Percentiles rank a stretch among this genome's conserved stretches.
Conservation (phyloP, 2,888 invertebrate genomes). For the Falcaria lacertinaria region DNA sequence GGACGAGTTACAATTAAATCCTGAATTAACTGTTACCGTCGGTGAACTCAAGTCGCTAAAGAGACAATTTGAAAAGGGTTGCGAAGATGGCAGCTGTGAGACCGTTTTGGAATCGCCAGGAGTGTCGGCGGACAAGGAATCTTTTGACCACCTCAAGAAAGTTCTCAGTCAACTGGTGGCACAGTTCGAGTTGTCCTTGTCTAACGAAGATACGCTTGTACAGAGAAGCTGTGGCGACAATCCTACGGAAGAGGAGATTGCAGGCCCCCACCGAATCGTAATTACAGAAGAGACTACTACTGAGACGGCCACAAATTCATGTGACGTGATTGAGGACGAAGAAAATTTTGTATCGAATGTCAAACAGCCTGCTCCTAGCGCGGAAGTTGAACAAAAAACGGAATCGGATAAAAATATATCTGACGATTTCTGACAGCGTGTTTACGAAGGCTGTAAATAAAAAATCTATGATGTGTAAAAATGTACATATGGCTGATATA, state of each 20-base stretch:
- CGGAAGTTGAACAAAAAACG: background rate
- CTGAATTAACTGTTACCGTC: conserved; percentile 76
- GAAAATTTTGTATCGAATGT: background rate
- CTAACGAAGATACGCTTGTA: conserved; percentile 33
- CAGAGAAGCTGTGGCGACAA: conserved; percentile 23
- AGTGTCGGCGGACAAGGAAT: conserved; percentile 42
- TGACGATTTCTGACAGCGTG: conserved; percentile 31
- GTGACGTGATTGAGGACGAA: background rate
- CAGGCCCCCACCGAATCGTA: background rate
- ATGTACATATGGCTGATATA: conserved; percentile 20
- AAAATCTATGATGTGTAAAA: conserved; percentile 13
- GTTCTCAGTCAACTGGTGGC: conserved; percentile 59
- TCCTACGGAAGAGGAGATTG: conserved; percentile 10
- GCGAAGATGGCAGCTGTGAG: conserved; percentile 45
- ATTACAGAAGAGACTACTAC: conserved; percentile 20
- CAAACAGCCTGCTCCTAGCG: background rate
- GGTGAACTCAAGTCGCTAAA: conserved; percentile 68
- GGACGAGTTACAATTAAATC: conserved; percentile 76
- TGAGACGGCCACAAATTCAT: background rate
- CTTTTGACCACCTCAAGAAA: conserved; percentile 66
- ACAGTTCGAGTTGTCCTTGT: conserved; percentile 57
- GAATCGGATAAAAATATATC: conserved; percentile 16
- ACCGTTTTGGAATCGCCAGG: conserved; percentile 26
- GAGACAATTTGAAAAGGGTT: conserved; percentile 36
- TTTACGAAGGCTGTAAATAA: conserved; percentile 15